Conservation (phyloP, 1,140 invertebrate genomes). For the Gonioctena quinquepunctata region DNA sequence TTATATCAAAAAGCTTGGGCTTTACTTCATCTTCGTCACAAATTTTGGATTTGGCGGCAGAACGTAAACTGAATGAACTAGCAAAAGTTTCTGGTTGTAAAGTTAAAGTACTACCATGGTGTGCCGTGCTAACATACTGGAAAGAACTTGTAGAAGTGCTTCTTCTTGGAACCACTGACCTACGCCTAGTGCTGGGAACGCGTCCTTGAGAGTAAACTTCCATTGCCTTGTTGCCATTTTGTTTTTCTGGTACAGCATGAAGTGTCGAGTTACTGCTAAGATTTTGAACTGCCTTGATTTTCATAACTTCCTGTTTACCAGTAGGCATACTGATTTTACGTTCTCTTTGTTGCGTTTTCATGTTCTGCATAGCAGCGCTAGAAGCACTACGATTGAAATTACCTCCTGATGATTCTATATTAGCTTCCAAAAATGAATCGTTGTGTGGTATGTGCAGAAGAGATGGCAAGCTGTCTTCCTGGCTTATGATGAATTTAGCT, state of each 20-base stretch:
- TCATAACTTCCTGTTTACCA: slow-evolving; percentile 52
- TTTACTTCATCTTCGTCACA: slow-evolving; percentile 55
- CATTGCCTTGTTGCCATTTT: slow-evolving; percentile 45
- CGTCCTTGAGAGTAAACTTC: slow-evolving; percentile 41
- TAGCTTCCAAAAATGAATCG: slow-evolving; percentile 42
- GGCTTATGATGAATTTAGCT: slow-evolving; percentile 50
- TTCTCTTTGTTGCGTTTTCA: slow-evolving; percentile 51
- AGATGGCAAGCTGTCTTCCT: slow-evolving; percentile 47
- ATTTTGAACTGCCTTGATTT: slow-evolving; percentile 39
- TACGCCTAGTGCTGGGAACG: slow-evolving; percentile 37
- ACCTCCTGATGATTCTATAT: slow-evolving; percentile 35
- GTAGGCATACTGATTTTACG: slow-evolving; percentile 61
- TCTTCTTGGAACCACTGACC: slow-evolving; percentile 59
- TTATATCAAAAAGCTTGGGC: slow-evolving; percentile 75
- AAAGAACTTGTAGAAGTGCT: slow-evolving; percentile 80
- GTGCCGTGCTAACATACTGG: slow-evolving; percentile 80
- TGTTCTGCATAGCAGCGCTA: slow-evolving; percentile 61
- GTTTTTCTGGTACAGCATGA: slow-evolving; percentile 62
- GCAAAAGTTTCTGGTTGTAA: slow-evolving; percentile 77
- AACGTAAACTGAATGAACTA: slow-evolving; percentile 75
- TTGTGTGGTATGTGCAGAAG: slow-evolving; percentile 44
- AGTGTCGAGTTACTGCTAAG: slow-evolving; percentile 60
- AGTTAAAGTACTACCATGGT: slow-evolving; percentile 79
- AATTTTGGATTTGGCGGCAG: slow-evolving; percentile 38
- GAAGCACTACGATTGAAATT: slow-evolving; percentile 58